phyloP scores from a whole-genome alignment of 2,113 vertebrate species.

The Mus pahari region DNA sequence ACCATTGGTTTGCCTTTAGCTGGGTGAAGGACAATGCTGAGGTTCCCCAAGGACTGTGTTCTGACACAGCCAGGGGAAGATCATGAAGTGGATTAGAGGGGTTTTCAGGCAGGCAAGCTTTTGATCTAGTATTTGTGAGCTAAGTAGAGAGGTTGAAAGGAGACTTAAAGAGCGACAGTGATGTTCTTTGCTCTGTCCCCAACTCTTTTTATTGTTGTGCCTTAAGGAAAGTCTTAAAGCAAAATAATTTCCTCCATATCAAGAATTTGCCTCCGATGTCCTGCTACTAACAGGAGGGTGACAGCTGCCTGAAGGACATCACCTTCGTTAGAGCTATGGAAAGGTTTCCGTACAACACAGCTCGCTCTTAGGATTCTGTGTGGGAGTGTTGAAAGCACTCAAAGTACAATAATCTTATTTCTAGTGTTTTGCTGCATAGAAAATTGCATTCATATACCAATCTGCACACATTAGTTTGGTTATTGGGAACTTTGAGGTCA shows the following conservation, averaged over 20 bases:
- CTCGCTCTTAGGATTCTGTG: background rate
- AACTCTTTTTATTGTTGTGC: background rate
- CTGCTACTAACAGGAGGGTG: background rate
- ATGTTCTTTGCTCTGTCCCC: background rate
- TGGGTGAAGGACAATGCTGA: background rate
- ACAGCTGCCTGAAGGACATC: background rate
- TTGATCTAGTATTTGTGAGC: background rate
- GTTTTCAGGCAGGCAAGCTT: background rate
- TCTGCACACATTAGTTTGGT: conserved; percentile 47
- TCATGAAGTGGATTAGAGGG: background rate
- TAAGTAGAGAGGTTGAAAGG: background rate
- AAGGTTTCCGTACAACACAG: background rate
- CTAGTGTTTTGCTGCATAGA: conserved; percentile 6
- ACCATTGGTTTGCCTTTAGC: background rate
- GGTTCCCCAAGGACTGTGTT: background rate
- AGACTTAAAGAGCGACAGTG: background rate
- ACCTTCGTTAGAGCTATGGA: background rate
- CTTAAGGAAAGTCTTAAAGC: background rate
- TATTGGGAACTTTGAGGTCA: conserved; percentile 6
- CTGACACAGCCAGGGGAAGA: background rate
- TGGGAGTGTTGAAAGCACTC: background rate
- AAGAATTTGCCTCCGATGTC: background rate
- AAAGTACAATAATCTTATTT: background rate
- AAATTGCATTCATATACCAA: conserved; percentile 50
- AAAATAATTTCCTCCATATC: conserved; percentile 40